These are phyloP conservation scores for Apeira syringaria DNA, from an alignment of 2,888 invertebrate species.

Conservation along the genomic window DNA sequence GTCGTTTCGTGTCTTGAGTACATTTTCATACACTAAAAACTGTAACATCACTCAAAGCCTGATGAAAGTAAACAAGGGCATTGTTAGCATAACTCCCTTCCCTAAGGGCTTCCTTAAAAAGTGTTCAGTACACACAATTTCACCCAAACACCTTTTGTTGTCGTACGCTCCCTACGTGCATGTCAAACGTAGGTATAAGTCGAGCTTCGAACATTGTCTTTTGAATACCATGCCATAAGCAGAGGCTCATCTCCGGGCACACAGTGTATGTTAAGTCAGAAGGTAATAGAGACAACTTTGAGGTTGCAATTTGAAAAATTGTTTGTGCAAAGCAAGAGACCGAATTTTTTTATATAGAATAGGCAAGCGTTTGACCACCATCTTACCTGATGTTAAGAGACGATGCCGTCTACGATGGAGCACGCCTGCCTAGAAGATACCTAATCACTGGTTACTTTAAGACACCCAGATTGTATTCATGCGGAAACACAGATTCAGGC, in stretches of 20 bases:
- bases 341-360: too few species aligned
- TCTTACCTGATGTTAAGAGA: too few species aligned
- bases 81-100: constrained; percentile 45
- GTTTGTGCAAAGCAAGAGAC: too few species aligned
- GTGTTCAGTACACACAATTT: constrained; percentile 42
- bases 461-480: too few species aligned
- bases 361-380: too few species aligned
- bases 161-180: constrained; percentile 28
- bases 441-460: too few species aligned
- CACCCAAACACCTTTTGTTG: constrained; percentile 43
- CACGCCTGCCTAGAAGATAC: too few species aligned
- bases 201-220: constrained; percentile 29
- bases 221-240: constrained; percentile 27
- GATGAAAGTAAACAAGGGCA: constrained; percentile 50
- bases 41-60: constrained; percentile 40
- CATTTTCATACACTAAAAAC: constrained; percentile 41
- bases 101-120: constrained; percentile 42
- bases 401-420: too few species aligned
- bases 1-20: constrained; percentile 34
- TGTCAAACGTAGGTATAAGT: constrained; percentile 15
- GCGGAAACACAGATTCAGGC: too few species aligned
- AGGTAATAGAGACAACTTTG: neutral
- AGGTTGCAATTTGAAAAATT: too few species aligned
- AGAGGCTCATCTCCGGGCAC: constrained; percentile 22
- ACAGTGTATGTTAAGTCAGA: constrained; percentile 1